These are phyloP conservation scores for Bradypus variegatus DNA, from an alignment of 2,797 vertebrate genomes.

Conservation along the genomic window DNA sequence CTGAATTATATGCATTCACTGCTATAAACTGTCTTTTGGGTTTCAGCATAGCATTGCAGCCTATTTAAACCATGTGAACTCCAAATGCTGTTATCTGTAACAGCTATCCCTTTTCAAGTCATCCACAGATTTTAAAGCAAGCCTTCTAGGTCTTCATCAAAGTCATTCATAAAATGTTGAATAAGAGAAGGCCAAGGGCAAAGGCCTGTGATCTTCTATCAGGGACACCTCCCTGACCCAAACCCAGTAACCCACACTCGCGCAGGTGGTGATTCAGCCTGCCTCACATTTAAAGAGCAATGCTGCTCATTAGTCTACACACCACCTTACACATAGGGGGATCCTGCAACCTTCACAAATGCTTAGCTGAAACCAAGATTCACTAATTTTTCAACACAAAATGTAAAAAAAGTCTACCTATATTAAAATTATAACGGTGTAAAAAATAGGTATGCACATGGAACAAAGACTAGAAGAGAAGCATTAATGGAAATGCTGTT, in stretches of 20 bases:
- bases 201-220: neutral
- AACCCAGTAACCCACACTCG: conserved; percentile 3
- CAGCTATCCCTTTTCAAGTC: conserved; percentile 4
- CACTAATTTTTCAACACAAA: conserved; percentile 39
- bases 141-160: neutral
- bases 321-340: neutral
- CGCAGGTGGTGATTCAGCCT: neutral
- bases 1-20: conserved; percentile 18
- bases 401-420: neutral
- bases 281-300: neutral
- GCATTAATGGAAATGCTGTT: neutral
- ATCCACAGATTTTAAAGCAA: conserved; percentile 32
- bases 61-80: neutral
- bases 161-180: conserved; percentile 30
- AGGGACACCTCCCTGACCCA: neutral
- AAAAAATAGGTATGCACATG: neutral
- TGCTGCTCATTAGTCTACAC: neutral
- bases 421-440: neutral
- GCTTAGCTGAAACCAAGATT: conserved; percentile 16
- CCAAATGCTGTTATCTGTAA: conserved; percentile 24
- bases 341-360: neutral
- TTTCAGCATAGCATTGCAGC: neutral
- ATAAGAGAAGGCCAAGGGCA: neutral
- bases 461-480: conserved; percentile 15
- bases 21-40: conserved; percentile 5